Evolutionary conservation across 2,797 vertebrate species (phyloP).

Genomic region (Discoglossus pictus): DNA sequence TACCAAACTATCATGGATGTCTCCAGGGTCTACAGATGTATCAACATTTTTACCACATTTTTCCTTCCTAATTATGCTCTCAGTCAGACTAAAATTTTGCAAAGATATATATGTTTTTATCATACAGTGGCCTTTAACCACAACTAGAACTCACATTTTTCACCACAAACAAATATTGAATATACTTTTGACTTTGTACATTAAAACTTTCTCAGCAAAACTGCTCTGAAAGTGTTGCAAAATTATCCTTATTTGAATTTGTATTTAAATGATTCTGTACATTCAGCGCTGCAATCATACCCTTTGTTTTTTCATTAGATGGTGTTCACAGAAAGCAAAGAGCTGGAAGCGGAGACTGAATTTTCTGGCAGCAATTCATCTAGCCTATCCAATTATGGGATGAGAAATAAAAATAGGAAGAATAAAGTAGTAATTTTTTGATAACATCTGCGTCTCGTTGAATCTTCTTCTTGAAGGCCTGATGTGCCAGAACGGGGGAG

Average conservation of each 20-base stretch:
- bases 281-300: constrained; percentile 44
- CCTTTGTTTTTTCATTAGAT: constrained; percentile 52
- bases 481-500: constrained; percentile 28
- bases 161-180: no score
- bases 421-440: constrained; percentile 53
- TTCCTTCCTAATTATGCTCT: no score
- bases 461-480: constrained; percentile 42
- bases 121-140: no score
- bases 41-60: no score
- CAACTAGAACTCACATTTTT: no score
- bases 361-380: constrained; percentile 49
- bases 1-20: no score
- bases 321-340: constrained; percentile 46
- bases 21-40: no score
- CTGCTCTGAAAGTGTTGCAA: constrained; percentile 17
- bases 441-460: constrained; percentile 49
- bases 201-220: constrained; percentile 30
- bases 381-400: constrained; percentile 49
- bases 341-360: constrained; percentile 36
- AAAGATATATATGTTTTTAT: no score
- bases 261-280: constrained; percentile 36
- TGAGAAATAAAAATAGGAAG: constrained; percentile 49
- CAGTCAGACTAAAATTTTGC: no score
- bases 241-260: constrained; percentile 17
- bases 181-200: constrained; percentile 5